Base-by-base conservation (phyloP, 2,888 invertebrate species). In the Parasteatoda lunata region DNA sequence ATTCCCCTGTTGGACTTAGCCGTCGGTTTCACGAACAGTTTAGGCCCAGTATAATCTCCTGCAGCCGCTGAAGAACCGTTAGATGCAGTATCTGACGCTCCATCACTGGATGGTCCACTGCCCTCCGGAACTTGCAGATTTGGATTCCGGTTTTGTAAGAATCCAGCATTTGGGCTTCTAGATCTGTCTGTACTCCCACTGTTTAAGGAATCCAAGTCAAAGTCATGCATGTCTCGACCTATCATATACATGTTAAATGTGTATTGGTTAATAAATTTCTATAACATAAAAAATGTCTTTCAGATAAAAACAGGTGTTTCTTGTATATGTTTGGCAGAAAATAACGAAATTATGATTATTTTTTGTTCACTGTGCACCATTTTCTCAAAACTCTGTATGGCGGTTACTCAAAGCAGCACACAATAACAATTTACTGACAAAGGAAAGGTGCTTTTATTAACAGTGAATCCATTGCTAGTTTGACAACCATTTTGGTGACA, bases 1-100 rank as follows among this genome's bases (percentile, higher is more conserved):
- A 99, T 97, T 91, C 96, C 96, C 89, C 98, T 95, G 93, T 99
- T 99, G 15, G 99, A 98, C 93, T 99, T 99, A 88, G 97, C 96
- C 89, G 97, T 95, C 89, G 98, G 98, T 93, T 99, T 98, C 92
- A 98, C 98, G 93, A 98, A 99, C 90, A 99, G 94, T 92, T 98
- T 95, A 13, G 98, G 97, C 92, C 98, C 98, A 66, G 89, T 90
- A 75, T 90, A 90, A 65, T 90, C 90, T 7, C 84, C 83, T 52
- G 89, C 83, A 52, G 84, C 77, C 5, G 85, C 87, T 1, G 88
- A 85, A 4, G 89, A 89, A 65, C 84, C 81, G 52, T 84, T 88
- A 64, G 90, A 90, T 9, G 89, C 89, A 3, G 89, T 84, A 70
- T 90, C 90, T 8, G 89, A 89, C 7, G 89, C 90, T 8, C 89